These are phyloP conservation scores for Andrena praecox DNA, from an alignment of 2,888 invertebrate genomes.

Conservation along the genomic window DNA sequence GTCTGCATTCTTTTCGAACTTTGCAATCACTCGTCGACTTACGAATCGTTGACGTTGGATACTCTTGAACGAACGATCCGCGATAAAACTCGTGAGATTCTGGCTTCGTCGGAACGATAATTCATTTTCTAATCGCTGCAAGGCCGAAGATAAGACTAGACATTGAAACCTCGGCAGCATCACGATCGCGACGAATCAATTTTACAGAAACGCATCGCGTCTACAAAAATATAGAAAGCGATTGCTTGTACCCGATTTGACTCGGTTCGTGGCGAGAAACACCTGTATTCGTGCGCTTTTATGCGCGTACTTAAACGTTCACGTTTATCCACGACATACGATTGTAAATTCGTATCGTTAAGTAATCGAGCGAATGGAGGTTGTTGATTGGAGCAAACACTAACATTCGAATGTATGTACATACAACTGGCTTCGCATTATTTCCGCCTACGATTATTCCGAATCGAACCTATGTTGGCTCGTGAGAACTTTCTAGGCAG, in stretches of 20 bases:
- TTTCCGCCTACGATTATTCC: background rate
- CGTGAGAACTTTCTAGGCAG: background rate
- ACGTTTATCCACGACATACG: too few relatives aligned
- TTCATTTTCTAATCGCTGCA: slow-evolving; percentile 11
- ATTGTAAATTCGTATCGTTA: background rate
- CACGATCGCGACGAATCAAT: background rate
- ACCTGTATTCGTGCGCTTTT: background rate
- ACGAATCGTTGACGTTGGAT: background rate
- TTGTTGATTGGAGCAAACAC: background rate
- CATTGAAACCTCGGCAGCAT: slow-evolving; percentile 4
- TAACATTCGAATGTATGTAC: background rate
- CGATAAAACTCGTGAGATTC: background rate
- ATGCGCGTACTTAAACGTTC: background rate
- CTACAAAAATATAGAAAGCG: too few relatives aligned
- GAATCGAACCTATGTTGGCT: too few relatives aligned
- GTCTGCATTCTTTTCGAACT: background rate
- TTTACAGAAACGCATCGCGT: background rate
- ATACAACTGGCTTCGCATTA: background rate
- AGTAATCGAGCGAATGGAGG: background rate
- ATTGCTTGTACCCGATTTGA: background rate
- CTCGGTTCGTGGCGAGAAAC: background rate
- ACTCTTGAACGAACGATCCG: background rate
- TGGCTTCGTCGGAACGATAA: background rate
- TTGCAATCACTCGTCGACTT: background rate
- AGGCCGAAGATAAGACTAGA: slow-evolving; percentile 46